A percentile compares a stretch with the other conserved stretches of the same genome.
phyloP scores from a whole-genome alignment of 1,140 invertebrate species.

The Drosophila tropicalis region DNA sequence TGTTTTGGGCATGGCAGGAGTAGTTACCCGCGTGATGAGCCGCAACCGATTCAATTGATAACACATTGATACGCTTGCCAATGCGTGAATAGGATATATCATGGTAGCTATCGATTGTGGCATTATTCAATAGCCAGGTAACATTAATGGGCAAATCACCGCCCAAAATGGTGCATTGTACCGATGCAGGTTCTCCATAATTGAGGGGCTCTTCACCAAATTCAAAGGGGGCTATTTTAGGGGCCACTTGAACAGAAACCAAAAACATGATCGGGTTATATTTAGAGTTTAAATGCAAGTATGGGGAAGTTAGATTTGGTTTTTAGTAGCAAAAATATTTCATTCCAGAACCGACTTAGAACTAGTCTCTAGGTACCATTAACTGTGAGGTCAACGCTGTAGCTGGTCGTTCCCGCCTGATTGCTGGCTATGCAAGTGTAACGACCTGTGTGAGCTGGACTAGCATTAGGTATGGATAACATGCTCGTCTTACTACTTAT shows the following conservation, averaged over 20 bases:
- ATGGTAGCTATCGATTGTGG: slow-evolving; percentile 79
- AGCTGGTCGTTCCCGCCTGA: slow-evolving; percentile 88
- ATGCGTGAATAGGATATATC: slow-evolving; percentile 86
- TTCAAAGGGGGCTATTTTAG: slow-evolving; percentile 88
- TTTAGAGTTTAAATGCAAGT: slow-evolving; percentile 4
- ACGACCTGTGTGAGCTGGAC: slow-evolving; percentile 86
- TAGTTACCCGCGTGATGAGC: slow-evolving; percentile 86
- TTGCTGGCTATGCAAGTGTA: slow-evolving; percentile 91
- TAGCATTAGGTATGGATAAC: slow-evolving; percentile 85
- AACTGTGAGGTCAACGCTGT: slow-evolving; percentile 85
- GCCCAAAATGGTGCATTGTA: slow-evolving; percentile 89
- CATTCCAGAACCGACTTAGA: slow-evolving; percentile 86
- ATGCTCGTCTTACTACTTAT: slow-evolving; percentile 88
- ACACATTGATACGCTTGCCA: slow-evolving; percentile 83
- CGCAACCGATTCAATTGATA: slow-evolving; percentile 84
- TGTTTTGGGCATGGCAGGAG: slow-evolving; percentile 88
- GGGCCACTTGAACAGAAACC: slow-evolving; percentile 84
- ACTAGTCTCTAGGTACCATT: slow-evolving; percentile 81
- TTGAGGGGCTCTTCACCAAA: slow-evolving; percentile 88
- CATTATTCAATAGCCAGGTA: slow-evolving; percentile 88
- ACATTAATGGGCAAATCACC: slow-evolving; percentile 88
- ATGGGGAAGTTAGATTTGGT: slow-evolving; percentile 39
- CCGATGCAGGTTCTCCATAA: slow-evolving; percentile 88
- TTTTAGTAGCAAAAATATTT: slow-evolving; percentile 52
- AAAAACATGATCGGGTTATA: slow-evolving; percentile 5